Conservation (phyloP, 2,797 vertebrate genomes). For the Acanthornis magna region DNA sequence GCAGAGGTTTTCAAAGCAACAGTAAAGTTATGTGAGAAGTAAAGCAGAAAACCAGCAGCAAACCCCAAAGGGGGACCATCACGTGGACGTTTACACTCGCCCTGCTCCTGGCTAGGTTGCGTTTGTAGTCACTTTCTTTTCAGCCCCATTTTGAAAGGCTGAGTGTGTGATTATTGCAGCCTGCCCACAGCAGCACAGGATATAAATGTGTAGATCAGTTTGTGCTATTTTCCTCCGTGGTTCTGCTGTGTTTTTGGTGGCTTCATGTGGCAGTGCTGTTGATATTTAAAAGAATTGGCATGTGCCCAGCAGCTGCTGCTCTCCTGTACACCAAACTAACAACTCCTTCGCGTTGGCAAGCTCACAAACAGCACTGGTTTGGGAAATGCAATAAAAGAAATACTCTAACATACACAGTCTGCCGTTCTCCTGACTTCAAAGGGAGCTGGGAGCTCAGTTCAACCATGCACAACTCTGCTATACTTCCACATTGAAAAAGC, state of each 20-base stretch:
- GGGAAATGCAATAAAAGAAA: background rate
- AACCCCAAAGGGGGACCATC: background rate
- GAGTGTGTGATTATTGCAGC: background rate
- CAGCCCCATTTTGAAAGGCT: background rate
- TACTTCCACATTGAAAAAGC: background rate
- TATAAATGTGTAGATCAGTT: background rate
- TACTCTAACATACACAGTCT: background rate
- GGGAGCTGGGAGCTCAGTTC: background rate
- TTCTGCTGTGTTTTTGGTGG: background rate
- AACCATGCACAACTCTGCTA: background rate
- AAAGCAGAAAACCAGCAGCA: background rate
- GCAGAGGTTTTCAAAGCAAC: background rate
- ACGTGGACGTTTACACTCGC: background rate
- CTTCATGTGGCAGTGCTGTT: background rate
- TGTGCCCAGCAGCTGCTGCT: background rate
- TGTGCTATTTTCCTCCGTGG: background rate
- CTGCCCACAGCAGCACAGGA: background rate
- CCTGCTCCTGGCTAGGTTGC: background rate
- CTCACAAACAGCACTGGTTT: background rate
- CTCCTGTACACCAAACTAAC: background rate
- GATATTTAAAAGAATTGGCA: background rate
- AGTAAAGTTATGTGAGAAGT: background rate
- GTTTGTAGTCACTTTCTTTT: background rate
- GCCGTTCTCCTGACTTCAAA: background rate
- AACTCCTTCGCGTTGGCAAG: background rate